Conservation (phyloP, 2,888 invertebrate genomes). For the Brenthis daphne region DNA sequence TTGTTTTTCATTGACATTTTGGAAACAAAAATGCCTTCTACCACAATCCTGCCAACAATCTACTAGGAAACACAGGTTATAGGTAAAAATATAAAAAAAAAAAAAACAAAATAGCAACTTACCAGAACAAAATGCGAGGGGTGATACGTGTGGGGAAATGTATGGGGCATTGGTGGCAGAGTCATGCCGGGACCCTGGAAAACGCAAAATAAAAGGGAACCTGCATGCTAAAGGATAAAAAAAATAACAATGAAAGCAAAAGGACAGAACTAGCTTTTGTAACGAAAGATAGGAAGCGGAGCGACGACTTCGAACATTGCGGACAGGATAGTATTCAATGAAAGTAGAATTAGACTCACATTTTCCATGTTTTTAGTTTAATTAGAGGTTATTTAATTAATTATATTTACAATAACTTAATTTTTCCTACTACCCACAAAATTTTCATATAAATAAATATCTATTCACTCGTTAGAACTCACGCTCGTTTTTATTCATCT, state of each 20-base stretch:
- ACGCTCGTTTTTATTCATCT: too few relatives aligned
- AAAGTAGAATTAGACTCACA: conserved; percentile 8
- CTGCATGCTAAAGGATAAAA: conserved; percentile 71
- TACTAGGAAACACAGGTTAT: conserved; percentile 11
- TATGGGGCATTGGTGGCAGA: conserved; percentile 78
- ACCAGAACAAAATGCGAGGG: conserved; percentile 81
- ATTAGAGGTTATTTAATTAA: neutral
- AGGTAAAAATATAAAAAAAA: conserved; percentile 40
- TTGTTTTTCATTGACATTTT: neutral
- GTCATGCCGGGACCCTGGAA: conserved; percentile 81
- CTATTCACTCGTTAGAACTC: too few relatives aligned
- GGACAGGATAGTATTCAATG: conserved; percentile 8
- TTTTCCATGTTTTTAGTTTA: neutral
- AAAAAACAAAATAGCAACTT: conserved; percentile 59
- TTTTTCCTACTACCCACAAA: too few relatives aligned
- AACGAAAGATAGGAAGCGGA: conserved; percentile 3
- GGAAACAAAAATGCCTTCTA: neutral
- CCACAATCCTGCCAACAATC: conserved; percentile 5
- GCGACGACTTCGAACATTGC: conserved; percentile 5
- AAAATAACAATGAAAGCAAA: conserved; percentile 18
- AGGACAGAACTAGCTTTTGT: conserved; percentile 25
- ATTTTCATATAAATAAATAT: too few relatives aligned
- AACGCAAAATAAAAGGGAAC: conserved; percentile 70
- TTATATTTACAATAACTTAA: neutral
- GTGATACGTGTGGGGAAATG: conserved; percentile 80